Evolutionary conservation across 1,140 invertebrate species (phyloP).

Genomic region (Acromyrmex charruanus): DNA sequence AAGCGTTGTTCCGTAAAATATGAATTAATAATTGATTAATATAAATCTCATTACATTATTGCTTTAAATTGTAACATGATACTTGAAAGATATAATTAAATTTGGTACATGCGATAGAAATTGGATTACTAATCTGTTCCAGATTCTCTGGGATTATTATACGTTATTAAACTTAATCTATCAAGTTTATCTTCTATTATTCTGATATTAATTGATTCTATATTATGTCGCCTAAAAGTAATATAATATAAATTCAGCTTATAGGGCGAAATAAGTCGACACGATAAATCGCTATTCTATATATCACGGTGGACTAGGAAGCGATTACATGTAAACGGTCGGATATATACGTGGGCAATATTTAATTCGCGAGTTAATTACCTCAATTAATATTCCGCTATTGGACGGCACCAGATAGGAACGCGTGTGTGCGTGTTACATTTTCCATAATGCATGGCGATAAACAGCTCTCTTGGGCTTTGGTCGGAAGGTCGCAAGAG

Average conservation of each 20-base stretch:
- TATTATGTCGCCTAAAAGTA: not conserved
- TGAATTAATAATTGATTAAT: slow-evolving; percentile 11
- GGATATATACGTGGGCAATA: slow-evolving; percentile 65
- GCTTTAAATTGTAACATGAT: not conserved
- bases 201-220: slow-evolving; percentile 16
- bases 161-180: slow-evolving; percentile 13
- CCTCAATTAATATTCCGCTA: slow-evolving; percentile 81
- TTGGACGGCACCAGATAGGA: slow-evolving; percentile 27
- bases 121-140: not conserved
- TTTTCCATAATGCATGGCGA: slow-evolving; percentile 79
- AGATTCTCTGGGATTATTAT: not conserved
- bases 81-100: not conserved
- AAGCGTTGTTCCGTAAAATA: not conserved
- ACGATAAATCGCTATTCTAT: slow-evolving; percentile 80
- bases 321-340: slow-evolving; percentile 44
- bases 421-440: slow-evolving; percentile 62
- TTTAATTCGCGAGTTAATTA: slow-evolving; percentile 84
- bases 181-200: slow-evolving; percentile 3
- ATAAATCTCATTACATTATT: not conserved
- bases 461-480: slow-evolving; percentile 72
- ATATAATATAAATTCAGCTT: not conserved
- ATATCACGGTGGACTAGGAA: slow-evolving; percentile 69
- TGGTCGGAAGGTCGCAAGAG: slow-evolving; percentile 3
- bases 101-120: not conserved
- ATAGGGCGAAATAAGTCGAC: slow-evolving; percentile 74